phyloP scores from a whole-genome alignment of 2,888 invertebrate genomes.

The Polydesmus complanatus region DNA sequence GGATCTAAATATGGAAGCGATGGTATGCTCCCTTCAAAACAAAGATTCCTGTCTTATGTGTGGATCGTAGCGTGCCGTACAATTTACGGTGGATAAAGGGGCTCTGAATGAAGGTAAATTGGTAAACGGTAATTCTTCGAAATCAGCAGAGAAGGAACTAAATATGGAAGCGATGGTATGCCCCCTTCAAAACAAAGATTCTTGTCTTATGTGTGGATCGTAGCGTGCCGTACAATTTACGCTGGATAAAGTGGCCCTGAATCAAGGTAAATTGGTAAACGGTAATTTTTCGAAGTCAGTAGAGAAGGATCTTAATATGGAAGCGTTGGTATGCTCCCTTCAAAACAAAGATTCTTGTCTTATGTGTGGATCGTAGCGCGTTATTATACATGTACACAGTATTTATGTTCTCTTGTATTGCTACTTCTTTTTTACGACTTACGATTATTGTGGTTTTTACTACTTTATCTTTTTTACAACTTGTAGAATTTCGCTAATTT shows the following conservation, averaged over 20 bases:
- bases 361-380: conserved; percentile 70
- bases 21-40: conserved; percentile 75
- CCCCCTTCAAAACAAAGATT: conserved; percentile 73
- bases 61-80: conserved; percentile 70
- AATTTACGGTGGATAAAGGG: conserved; percentile 90
- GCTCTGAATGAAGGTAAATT: conserved; percentile 37
- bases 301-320: conserved; percentile 44
- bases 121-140: conserved; percentile 6
- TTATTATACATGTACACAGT: too few species aligned
- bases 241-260: conserved; percentile 67
- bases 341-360: conserved; percentile 76
- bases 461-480: too few species aligned
- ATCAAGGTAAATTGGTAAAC: conserved; percentile 25
- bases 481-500: too few species aligned
- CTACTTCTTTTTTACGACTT: too few species aligned
- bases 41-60: conserved; percentile 79
- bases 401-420: too few species aligned
- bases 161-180: conserved; percentile 67
- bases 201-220: conserved; percentile 73
- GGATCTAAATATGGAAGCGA: conserved; percentile 50
- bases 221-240: conserved; percentile 88
- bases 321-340: conserved; percentile 68
- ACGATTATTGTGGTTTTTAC: too few species aligned
- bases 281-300: conserved; percentile 12
- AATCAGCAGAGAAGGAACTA: conserved; percentile 30